A percentile compares a stretch with the other conserved stretches of the same genome.
Evolutionary conservation across 2,888 invertebrate species (phyloP).

Genomic region (Melikaiella ostensackeni): DNA sequence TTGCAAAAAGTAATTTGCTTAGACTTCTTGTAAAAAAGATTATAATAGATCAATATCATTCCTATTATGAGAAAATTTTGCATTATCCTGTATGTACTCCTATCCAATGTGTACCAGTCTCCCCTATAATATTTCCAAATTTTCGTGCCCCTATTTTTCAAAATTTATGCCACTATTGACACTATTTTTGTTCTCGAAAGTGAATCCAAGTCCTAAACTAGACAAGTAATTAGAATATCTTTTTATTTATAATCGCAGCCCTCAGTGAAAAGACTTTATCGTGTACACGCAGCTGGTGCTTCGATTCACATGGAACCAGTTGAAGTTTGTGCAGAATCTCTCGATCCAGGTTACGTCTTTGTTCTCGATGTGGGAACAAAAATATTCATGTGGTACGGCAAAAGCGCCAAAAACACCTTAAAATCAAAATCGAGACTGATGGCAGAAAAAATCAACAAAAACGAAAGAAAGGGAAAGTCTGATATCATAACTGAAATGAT

Average conservation of each 20-base stretch:
- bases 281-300: constrained; percentile 92
- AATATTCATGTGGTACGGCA: constrained; percentile 95
- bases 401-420: constrained; percentile 90
- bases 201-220: too few relatives aligned
- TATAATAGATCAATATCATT: too few relatives aligned
- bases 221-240: constrained; percentile 27
- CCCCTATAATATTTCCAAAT: too few relatives aligned
- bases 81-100: too few relatives aligned
- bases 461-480: constrained; percentile 96
- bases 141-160: too few relatives aligned
- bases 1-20: too few relatives aligned
- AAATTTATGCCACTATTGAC: too few relatives aligned
- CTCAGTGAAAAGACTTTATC: constrained; percentile 90
- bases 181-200: too few relatives aligned
- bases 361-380: constrained; percentile 91
- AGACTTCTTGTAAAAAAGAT: too few relatives aligned
- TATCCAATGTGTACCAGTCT: too few relatives aligned
- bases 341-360: constrained; percentile 96
- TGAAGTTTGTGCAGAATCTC: constrained; percentile 82
- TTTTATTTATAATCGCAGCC: constrained; percentile 79
- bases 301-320: constrained; percentile 95
- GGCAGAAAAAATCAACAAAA: constrained; percentile 99
- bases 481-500: constrained; percentile 92
- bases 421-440: constrained; percentile 93
- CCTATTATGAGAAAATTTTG: too few relatives aligned